Evolutionary conservation across 2,113 vertebrate genomes (phyloP).

Genomic region (Uria lomvia): DNA sequence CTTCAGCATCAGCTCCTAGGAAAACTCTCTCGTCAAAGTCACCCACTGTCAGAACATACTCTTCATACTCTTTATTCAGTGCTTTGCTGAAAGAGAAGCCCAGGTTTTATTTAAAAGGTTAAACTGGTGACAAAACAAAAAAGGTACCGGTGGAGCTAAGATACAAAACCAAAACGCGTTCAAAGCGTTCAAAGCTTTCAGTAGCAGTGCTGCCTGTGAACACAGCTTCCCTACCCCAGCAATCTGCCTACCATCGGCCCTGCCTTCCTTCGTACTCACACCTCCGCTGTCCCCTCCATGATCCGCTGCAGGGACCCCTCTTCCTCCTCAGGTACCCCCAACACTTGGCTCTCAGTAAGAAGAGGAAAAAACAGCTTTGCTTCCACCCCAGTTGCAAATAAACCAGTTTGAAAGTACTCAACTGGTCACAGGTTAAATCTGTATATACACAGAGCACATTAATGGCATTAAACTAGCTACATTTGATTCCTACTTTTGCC

Average conservation of each 20-base stretch:
- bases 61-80: slow-evolving; percentile 94
- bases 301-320: not conserved
- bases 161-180: not conserved
- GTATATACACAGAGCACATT: accelerated
- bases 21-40: slow-evolving; percentile 98
- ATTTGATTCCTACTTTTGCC: not conserved
- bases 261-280: accelerated
- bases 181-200: too few relatives aligned
- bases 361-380: not conserved
- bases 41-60: slow-evolving; percentile 92
- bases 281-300: not conserved
- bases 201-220: not conserved
- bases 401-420: not conserved
- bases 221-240: not conserved
- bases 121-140: not conserved
- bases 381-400: not conserved
- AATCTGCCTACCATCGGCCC: not conserved
- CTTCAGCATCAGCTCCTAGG: slow-evolving; percentile 92
- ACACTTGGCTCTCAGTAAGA: not conserved
- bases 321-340: not conserved
- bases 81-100: slow-evolving; percentile 83
- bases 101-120: not conserved
- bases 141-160: not conserved
- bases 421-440: not conserved
- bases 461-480: accelerated